Evolutionary conservation across 2,888 invertebrate species (phyloP).

Genomic region (Mythimna albipuncta): DNA sequence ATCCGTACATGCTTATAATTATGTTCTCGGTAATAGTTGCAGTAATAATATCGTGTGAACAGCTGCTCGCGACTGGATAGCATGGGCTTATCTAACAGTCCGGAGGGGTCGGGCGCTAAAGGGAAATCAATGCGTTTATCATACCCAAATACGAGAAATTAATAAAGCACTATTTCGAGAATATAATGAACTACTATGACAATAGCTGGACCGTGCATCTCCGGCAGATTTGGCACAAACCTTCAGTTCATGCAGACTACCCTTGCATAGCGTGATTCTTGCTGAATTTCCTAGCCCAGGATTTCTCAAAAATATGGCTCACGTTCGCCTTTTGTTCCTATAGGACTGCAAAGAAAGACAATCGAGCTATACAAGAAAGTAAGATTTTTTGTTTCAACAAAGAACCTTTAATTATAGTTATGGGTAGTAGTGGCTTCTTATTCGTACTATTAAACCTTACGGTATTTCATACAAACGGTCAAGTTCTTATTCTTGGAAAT

Average conservation of each 20-base stretch:
- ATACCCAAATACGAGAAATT: background rate
- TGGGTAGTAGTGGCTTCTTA: too few relatives aligned
- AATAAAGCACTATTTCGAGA: background rate
- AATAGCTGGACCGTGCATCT: background rate
- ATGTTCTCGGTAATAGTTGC: background rate
- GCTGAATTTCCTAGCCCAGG: background rate
- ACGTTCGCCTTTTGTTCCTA: background rate
- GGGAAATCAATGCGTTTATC: background rate
- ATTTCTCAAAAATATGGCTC: conserved; percentile 4
- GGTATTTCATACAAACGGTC: too few relatives aligned
- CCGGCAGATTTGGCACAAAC: background rate
- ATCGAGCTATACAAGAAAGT: background rate
- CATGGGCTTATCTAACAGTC: background rate
- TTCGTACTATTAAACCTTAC: too few relatives aligned
- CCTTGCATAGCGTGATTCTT: background rate
- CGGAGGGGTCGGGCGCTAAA: background rate
- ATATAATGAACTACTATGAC: background rate
- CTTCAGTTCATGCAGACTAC: background rate
- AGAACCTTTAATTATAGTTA: too few relatives aligned
- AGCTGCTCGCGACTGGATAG: background rate
- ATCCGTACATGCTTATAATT: background rate
- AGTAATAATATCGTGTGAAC: background rate
- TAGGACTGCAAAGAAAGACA: background rate
- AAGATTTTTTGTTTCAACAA: background rate
- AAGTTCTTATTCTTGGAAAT: too few relatives aligned